Evolutionary conservation across 1,140 invertebrate species (phyloP).

Genomic region (Drosophila guanche): DNA sequence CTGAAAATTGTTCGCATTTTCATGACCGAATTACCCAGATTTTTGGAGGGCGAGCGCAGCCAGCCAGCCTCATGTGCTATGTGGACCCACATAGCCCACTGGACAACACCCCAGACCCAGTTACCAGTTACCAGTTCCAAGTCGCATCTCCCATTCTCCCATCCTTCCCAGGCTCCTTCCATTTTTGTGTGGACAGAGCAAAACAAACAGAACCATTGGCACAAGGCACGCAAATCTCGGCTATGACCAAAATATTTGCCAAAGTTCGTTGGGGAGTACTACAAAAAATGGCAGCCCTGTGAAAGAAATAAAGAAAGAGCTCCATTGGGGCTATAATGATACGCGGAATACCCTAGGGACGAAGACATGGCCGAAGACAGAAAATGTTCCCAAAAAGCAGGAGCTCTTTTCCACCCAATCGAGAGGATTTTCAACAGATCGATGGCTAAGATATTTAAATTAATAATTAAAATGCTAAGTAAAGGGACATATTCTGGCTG

Average conservation of each 20-base stretch:
- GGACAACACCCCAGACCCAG: background rate
- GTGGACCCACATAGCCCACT: conserved; percentile 3
- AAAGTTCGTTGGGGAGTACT: conserved; percentile 51
- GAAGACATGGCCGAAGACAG: too few species aligned
- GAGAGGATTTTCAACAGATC: too few species aligned
- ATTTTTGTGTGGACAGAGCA: conserved; percentile 72
- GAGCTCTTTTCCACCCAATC: too few species aligned
- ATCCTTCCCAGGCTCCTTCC: conserved; percentile 2
- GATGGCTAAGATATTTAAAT: too few species aligned
- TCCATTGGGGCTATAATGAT: too few species aligned
- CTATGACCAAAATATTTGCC: conserved; percentile 79
- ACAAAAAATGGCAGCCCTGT: conserved; percentile 36
- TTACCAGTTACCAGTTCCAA: too few species aligned
- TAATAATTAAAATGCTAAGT: too few species aligned
- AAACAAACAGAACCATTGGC: conserved; percentile 77
- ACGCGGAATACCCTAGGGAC: too few species aligned
- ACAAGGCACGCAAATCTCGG: conserved; percentile 75
- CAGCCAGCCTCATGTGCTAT: conserved; percentile 9
- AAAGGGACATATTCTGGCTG: too few species aligned
- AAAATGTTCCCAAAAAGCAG: too few species aligned
- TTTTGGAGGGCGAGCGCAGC: conserved; percentile 30
- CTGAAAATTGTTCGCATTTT: conserved; percentile 76
- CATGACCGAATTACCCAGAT: conserved; percentile 80
- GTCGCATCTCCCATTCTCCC: background rate
- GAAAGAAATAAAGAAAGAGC: background rate